A percentile compares a stretch with the other conserved stretches of the same genome.
These are phyloP conservation scores for Lasius fuliginosus DNA, from an alignment of 2,888 invertebrate genomes.

Conservation along the genomic window DNA sequence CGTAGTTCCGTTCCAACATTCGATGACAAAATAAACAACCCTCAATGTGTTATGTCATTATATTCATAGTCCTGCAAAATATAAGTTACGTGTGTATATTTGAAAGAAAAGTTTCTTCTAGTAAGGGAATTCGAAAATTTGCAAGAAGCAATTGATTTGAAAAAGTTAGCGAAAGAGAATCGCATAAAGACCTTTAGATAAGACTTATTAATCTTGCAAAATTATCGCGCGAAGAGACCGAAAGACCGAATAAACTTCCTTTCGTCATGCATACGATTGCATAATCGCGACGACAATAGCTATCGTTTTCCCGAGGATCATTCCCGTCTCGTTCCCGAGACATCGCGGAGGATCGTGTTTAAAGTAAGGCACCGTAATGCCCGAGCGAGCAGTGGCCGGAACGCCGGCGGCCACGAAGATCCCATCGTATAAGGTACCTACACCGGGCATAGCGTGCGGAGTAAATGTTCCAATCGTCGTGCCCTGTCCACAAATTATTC, in stretches of 20 bases:
- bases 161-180: not conserved
- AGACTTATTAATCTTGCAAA: not conserved
- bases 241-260: not conserved
- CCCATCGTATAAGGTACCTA: conserved; percentile 72
- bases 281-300: conserved; percentile 49
- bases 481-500: conserved; percentile 85
- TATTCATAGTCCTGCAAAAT: not conserved
- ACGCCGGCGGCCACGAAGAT: conserved; percentile 71
- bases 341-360: conserved; percentile 57
- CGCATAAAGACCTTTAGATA: not conserved
- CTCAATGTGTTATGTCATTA: not conserved
- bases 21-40: not conserved
- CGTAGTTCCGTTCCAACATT: not conserved
- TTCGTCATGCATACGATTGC: not conserved
- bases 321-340: conserved; percentile 57
- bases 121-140: not conserved
- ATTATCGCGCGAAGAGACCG: not conserved
- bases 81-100: not conserved
- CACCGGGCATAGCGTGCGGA: conserved; percentile 76
- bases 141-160: not conserved
- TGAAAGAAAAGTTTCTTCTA: not conserved
- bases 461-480: conserved; percentile 83
- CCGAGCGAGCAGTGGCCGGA: conserved; percentile 70
- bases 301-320: conserved; percentile 34
- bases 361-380: conserved; percentile 64